phyloP scores from a whole-genome alignment of 2,888 invertebrate species.

The Leptinotarsa juncta region DNA sequence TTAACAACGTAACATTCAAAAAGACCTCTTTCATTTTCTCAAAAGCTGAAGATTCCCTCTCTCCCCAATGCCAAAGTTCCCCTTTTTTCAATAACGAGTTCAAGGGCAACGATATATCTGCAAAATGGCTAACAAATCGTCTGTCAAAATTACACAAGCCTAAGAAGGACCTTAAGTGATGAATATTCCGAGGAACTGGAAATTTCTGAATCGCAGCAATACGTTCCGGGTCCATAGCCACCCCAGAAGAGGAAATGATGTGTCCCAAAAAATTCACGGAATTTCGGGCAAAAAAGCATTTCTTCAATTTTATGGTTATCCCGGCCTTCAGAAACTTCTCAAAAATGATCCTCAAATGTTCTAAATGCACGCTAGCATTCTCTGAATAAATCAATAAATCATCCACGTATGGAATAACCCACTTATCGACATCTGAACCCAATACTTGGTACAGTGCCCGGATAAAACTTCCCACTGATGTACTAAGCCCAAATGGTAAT shows the following conservation, averaged over 20 bases:
- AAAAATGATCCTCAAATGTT: too few relatives aligned
- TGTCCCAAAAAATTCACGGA: conserved; percentile 24
- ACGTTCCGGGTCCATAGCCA: conserved; percentile 16
- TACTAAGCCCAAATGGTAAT: conserved; percentile 21
- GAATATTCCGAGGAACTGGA: conserved; percentile 10
- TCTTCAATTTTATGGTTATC: not conserved
- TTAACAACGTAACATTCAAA: conserved; percentile 1
- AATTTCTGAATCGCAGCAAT: not conserved
- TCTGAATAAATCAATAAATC: too few relatives aligned
- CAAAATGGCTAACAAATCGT: conserved; percentile 18
- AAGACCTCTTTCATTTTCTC: conserved; percentile 24
- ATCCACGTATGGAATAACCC: too few relatives aligned
- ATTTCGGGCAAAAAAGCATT: conserved; percentile 11
- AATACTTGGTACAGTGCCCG: conserved; percentile 3
- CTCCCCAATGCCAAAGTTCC: conserved; percentile 32
- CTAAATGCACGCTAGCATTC: too few relatives aligned
- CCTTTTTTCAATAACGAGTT: not conserved
- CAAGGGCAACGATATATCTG: not conserved
- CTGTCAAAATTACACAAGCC: conserved; percentile 11
- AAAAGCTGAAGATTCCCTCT: conserved; percentile 26
- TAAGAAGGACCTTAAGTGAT: conserved; percentile 4
- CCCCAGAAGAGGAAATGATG: not conserved
- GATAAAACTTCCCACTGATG: conserved; percentile 22
- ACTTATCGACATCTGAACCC: not conserved
- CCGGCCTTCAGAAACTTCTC: too few relatives aligned